phyloP scores from a whole-genome alignment of 2,113 vertebrate species.

The Actenoides lindsayi region DNA sequence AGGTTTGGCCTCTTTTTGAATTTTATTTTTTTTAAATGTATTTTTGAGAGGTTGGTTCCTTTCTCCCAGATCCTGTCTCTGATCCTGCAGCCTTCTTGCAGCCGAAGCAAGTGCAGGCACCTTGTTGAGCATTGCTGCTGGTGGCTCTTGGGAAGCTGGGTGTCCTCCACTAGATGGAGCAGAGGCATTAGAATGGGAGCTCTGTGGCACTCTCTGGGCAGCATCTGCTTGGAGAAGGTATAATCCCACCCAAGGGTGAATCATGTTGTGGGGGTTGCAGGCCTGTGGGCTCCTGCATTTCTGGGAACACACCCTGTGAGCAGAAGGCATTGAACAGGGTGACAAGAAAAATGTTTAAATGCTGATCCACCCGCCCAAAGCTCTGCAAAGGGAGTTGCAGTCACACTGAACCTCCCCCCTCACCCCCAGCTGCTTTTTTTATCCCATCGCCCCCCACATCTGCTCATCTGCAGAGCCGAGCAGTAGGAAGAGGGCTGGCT shows the following conservation, averaged over 20 bases:
- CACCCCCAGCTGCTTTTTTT: conserved; percentile 66
- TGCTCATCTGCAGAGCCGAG: conserved; percentile 32
- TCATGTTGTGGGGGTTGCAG: conserved; percentile 67
- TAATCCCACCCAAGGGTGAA: conserved; percentile 64
- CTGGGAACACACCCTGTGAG: conserved; percentile 59
- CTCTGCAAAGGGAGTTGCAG: conserved; percentile 63
- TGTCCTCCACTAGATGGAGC: conserved; percentile 68
- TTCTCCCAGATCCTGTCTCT: neutral
- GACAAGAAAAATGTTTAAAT: conserved; percentile 55
- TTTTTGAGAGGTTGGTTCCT: neutral
- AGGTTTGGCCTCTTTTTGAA: neutral
- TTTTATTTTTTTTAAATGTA: no score
- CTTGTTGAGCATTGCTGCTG: neutral
- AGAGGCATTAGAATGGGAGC: conserved; percentile 25
- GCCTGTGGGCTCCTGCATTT: conserved; percentile 55
- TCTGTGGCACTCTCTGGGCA: neutral
- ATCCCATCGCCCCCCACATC: conserved; percentile 55
- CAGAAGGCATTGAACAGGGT: conserved; percentile 53
- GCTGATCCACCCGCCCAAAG: conserved; percentile 64
- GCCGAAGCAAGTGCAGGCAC: neutral
- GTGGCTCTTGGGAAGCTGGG: neutral
- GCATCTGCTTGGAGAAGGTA: neutral
- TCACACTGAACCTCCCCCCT: conserved; percentile 63
- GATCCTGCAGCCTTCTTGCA: neutral
- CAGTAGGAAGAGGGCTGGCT: neutral